Base-by-base conservation (phyloP, 2,797 vertebrate genomes). In the Cetoscarus ocellatus region DNA sequence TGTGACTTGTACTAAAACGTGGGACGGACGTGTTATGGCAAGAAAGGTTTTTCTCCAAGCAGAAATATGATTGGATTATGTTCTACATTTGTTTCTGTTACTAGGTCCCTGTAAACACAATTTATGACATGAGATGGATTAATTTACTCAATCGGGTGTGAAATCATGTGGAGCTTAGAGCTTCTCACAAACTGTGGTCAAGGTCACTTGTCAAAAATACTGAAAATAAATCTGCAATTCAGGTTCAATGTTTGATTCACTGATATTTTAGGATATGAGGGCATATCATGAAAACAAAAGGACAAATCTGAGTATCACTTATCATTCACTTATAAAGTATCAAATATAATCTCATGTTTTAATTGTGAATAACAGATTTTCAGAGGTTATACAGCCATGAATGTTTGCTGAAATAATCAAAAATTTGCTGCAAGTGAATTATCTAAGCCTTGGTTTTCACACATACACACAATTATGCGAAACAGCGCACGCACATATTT, bases 161-260 rank as follows among this genome's bases (percentile, higher is more conserved):
- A 64, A 54, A 64, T 57, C 5, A 5, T 34, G 3, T 42, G 8
- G 45, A 64, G 48, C 10, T 38, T 15, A 48, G 36, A 50, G 10
- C 12, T n/a, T 47, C 40, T 10, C 12, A 48, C 14, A 60, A 38
- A 55, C 27, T 34, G 61, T 61, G 18, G n/a, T 58, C 65, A 70
- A 70, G 70, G 70, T 77, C 66, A 65, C 27, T 39, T 19, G 68
- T 27, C 53, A 12, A 66, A 56, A 45, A 6, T 3, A 7, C 27
- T 12, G 38, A 55, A 15, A 64, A 59, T 13, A 34, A 9, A 15
- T 14, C 15, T 27, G 27, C 27, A 27, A 27, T 27, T 27, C 27
- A 27, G 27, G 2, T 27, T 27, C 27, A 2, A 27, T 27, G 27
- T 27, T 27, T 2, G 27, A 27, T 2, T 27, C 4, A 27, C 27